Percentiles rank a stretch among this genome's conserved stretches.
These are phyloP conservation scores for Oligia latruncula DNA, from an alignment of 2,888 invertebrate genomes.

Conservation along the genomic window DNA sequence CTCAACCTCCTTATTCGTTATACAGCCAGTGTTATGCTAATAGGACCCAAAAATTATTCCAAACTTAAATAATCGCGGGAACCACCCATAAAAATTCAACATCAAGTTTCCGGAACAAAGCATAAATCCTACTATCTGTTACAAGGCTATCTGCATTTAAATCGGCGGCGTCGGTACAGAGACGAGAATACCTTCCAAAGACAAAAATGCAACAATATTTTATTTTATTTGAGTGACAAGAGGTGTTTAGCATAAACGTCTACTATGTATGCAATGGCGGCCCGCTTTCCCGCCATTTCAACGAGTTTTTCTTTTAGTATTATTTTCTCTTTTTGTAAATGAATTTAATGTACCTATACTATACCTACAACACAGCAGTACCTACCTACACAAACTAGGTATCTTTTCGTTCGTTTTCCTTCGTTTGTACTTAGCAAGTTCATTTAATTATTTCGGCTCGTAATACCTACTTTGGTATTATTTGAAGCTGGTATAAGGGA, in stretches of 20 bases:
- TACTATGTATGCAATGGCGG: constrained; percentile 72
- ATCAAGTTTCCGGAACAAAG: constrained; percentile 35
- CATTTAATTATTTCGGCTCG: constrained; percentile 32
- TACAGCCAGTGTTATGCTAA: constrained; percentile 38
- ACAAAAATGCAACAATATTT: constrained; percentile 73
- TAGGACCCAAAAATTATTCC: constrained; percentile 42
- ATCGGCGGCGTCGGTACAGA: constrained; percentile 32
- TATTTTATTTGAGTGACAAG: constrained; percentile 75
- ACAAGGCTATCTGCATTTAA: constrained; percentile 64
- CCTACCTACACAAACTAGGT: constrained; percentile 6
- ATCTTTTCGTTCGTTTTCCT: constrained; percentile 18
- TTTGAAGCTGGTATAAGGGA: background rate
- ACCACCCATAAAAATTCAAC: constrained; percentile 44
- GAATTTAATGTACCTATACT: constrained; percentile 51
- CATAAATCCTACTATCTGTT: constrained; percentile 52
- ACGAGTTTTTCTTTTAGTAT: constrained; percentile 57
- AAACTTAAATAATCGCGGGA: constrained; percentile 42
- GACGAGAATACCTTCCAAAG: constrained; percentile 54
- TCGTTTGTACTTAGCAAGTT: constrained; percentile 19
- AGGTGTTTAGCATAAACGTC: constrained; percentile 73
- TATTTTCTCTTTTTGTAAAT: constrained; percentile 62
- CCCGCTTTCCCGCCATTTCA: constrained; percentile 58
- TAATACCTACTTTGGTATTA: constrained; percentile 22
- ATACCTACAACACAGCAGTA: constrained; percentile 6
- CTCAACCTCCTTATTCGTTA: constrained; percentile 38